Evolutionary conservation across 2,113 vertebrate species (phyloP).

Genomic region (Hippocampus guttulatus): DNA sequence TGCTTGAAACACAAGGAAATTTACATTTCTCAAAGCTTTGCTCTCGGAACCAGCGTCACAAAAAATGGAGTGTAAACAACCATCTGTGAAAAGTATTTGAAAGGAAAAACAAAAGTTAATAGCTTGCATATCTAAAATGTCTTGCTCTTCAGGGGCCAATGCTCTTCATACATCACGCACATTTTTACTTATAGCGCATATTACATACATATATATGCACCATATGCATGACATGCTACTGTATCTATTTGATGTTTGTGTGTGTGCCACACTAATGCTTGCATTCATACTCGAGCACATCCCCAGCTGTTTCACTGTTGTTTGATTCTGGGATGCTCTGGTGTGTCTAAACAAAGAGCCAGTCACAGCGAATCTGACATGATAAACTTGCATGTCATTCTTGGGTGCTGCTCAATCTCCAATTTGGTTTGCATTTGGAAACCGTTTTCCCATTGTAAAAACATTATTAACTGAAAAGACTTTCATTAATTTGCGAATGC

Average conservation of each 20-base stretch:
- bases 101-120: constrained; percentile 54
- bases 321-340: not conserved
- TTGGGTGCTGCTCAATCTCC: not conserved
- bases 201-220: constrained; percentile 15
- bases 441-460: too few species aligned
- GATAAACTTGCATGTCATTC: not conserved
- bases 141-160: constrained; percentile 56
- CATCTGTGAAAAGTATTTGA: constrained; percentile 34
- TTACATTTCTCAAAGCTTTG: constrained; percentile 49
- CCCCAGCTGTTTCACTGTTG: constrained; percentile 3
- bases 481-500: too few species aligned
- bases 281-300: constrained; percentile 1
- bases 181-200: constrained; percentile 30
- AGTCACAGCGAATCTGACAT: not conserved
- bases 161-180: constrained; percentile 42
- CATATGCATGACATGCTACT: constrained; percentile 40
- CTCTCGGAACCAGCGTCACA: constrained; percentile 46
- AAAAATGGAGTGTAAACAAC: constrained; percentile 29
- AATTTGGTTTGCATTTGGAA: too few species aligned
- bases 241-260: constrained; percentile 30
- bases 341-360: not conserved
- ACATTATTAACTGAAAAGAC: too few species aligned
- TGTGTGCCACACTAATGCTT: not conserved
- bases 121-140: constrained; percentile 67
- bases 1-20: constrained; percentile 43